Evolutionary conservation across 1,140 invertebrate genomes (phyloP).

Genomic region (Pissodes strobi): DNA sequence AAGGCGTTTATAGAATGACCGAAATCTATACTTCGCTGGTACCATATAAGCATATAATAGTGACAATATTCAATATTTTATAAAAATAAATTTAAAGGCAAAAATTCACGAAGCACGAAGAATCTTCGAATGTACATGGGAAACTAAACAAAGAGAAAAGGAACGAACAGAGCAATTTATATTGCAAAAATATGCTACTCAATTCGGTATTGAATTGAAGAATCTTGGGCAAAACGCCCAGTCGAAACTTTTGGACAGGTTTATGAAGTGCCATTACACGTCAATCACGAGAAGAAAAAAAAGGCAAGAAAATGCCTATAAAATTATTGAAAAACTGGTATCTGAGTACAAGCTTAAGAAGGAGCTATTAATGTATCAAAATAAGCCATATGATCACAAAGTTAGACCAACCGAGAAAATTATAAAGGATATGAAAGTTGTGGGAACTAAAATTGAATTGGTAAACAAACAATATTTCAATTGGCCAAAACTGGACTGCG

Average conservation of each 20-base stretch:
- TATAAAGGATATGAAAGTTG: slow-evolving; percentile 21
- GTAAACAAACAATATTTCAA: slow-evolving; percentile 9
- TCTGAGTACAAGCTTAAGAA: slow-evolving; percentile 20
- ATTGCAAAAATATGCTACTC: slow-evolving; percentile 13
- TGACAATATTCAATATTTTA: no score
- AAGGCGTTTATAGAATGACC: neutral
- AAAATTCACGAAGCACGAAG: slow-evolving; percentile 20
- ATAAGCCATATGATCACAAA: no score
- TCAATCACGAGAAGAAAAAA: neutral
- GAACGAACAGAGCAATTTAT: neutral
- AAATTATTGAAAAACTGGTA: slow-evolving; percentile 8
- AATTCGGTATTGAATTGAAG: slow-evolving; percentile 17
- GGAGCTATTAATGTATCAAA: no score
- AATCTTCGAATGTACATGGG: slow-evolving; percentile 16
- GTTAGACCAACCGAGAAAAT: no score
- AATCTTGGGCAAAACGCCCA: neutral
- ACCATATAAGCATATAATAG: neutral
- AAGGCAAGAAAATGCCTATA: neutral
- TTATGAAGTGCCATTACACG: neutral
- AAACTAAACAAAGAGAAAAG: neutral
- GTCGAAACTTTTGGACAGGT: neutral
- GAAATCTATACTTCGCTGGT: neutral
- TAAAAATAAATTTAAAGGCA: no score
- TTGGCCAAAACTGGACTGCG: no score
- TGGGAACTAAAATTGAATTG: slow-evolving; percentile 11